phyloP scores from a whole-genome alignment of 2,797 vertebrate genomes.

The Silurus aristotelis region DNA sequence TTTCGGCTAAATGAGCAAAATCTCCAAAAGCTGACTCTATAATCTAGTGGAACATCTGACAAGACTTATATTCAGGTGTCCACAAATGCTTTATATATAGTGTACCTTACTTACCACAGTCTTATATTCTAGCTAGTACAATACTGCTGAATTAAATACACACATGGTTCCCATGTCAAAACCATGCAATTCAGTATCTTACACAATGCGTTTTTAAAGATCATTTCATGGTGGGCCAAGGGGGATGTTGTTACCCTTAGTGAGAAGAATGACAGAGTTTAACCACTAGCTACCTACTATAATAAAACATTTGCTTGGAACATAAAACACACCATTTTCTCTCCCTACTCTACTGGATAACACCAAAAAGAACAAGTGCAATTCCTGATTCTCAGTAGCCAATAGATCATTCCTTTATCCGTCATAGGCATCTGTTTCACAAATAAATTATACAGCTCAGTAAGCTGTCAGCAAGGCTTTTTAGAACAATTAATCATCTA shows the following conservation, averaged over 20 bases:
- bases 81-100: no score
- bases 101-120: no score
- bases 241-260: conserved; percentile 58
- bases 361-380: conserved; percentile 24
- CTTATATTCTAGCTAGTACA: background rate
- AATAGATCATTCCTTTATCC: conserved; percentile 21
- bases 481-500: conserved; percentile 42
- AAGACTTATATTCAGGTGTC: no score
- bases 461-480: conserved; percentile 39
- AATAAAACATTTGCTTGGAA: conserved; percentile 14
- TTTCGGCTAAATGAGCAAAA: no score
- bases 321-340: conserved; percentile 26
- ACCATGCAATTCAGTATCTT: conserved; percentile 44
- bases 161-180: conserved; percentile 34
- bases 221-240: conserved; percentile 55
- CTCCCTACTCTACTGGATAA: conserved; percentile 24
- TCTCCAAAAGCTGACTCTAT: no score
- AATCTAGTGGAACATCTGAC: no score
- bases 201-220: conserved; percentile 51
- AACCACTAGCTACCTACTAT: conserved; percentile 35
- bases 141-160: conserved; percentile 44
- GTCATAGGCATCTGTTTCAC: conserved; percentile 26
- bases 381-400: conserved; percentile 33
- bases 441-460: conserved; percentile 24
- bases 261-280: conserved; percentile 49